phyloP scores from a whole-genome alignment of 2,888 invertebrate species.

The Thalpophila matura region DNA sequence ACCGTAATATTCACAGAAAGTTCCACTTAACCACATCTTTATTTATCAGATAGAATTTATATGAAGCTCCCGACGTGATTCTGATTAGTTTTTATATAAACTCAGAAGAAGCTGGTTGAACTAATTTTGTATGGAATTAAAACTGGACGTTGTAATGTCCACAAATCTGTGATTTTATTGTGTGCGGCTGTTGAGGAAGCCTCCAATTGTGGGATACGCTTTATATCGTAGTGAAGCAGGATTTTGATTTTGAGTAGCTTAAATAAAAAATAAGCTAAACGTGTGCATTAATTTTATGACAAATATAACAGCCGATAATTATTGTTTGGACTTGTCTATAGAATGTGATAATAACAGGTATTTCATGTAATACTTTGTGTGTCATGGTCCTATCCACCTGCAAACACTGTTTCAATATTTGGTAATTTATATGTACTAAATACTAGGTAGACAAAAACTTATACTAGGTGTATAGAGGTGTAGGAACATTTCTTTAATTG shows the following conservation, averaged over 20 bases:
- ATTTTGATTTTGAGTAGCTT: background rate
- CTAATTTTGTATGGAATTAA: conserved; percentile 82
- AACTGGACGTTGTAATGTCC: conserved; percentile 76
- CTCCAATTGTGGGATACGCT: conserved; percentile 68
- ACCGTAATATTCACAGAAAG: conserved; percentile 23
- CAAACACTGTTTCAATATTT: conserved; percentile 31
- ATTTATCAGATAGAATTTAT: conserved; percentile 76
- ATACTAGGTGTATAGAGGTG: conserved; percentile 1
- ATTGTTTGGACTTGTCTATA: no score
- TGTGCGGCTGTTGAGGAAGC: conserved; percentile 83
- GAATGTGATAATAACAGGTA: conserved; percentile 2
- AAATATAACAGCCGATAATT: no score
- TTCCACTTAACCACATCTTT: conserved; percentile 39
- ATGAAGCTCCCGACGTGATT: conserved; percentile 75
- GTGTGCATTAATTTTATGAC: no score
- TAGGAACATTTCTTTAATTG: conserved; percentile 6
- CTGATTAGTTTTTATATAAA: conserved; percentile 80
- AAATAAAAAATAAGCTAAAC: no score
- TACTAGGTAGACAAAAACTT: background rate
- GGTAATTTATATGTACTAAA: conserved; percentile 6
- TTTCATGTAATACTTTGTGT: conserved; percentile 23
- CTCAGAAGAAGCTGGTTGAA: conserved; percentile 75
- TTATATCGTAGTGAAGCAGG: conserved; percentile 63
- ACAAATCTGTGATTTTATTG: conserved; percentile 85
- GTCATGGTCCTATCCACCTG: background rate